Base-by-base conservation (phyloP, 2,113 vertebrate genomes). In the Tor tambroides region DNA sequence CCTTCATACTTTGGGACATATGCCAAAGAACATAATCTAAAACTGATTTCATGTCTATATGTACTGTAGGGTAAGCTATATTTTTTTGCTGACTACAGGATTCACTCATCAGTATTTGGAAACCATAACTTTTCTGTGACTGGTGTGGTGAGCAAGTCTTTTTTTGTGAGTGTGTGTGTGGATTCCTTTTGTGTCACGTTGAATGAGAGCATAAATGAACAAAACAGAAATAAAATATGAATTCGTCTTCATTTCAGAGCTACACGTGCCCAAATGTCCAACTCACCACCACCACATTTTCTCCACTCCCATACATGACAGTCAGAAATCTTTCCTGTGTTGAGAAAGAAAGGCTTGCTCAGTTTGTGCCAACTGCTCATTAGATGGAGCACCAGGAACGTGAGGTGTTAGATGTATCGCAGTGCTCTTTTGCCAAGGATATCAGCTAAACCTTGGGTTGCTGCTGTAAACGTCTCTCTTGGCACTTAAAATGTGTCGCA, bases 401-500 rank as follows among this genome's bases (percentile, higher is more conserved):
- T 49, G 49, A 82, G 54, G 56, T 56, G 10, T 69, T 80, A n/a
- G 17, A 56, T 54, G 23, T 41, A 23, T 78, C 26, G 59, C 28
- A 15, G 8, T 43, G 35, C 15, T 32, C 2, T 17, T 87, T 38
- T 71, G 81, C 49, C 46, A 51, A 5, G 80, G 12, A 80, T 61
- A 38, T 49, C 19, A 14, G 56, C 74, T 71, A 51, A 83, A 84
- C 30, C 83, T 84, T 21, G 63, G 46, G 80, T 63, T 56, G 43
- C 43, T 85, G 67, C 69, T 51, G 46, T 30, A 7, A 28, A 83
- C 32, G 41, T 43, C 80, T 88, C 89, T 83, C 23, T 61, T 85
- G 87, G 77, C 85, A 87, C 85, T 90, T 88, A 77, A 81, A 86
- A 85, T 85, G 83, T 83, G 87, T 83, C 46, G 35, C 69, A 83